Evolutionary conservation across 53 echinoderm and acorn worm species (phyloP), one percentile per base, ranked within the genome.

Genomic region (Paracentrotus lividus): DNA sequence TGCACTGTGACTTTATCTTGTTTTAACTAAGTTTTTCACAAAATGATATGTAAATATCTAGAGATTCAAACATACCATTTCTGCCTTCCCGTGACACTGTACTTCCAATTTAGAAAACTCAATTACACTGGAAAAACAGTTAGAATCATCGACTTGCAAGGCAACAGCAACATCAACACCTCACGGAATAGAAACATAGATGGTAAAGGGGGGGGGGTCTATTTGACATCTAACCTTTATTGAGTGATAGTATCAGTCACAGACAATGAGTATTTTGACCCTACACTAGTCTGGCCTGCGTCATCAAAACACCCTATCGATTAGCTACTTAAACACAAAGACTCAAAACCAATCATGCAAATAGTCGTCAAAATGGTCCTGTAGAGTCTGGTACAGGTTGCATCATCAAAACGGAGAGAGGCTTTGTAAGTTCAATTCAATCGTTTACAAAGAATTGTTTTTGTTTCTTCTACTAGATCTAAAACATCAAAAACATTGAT

Each of bases 261-360:
- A 81, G 47, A 47, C 81, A 81, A 44, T 81, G 12, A n/a, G 81
- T 14, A 45, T 77, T 42, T 77, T 38, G 77, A 42, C 77, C 77
- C 77, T 77, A 42, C 42, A 77, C 40, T 42, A 77, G 31, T 77
- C 77, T 21, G 1, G 12, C 77, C 42, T 81, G 47, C 81, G 33
- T 81, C 81, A 81, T 81, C 47, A 45, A 44, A 81, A 81, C 86
- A 86, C 56, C 34, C 55, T 15, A 89, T 89, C 57, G 89, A 89
- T 89, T 89, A 89, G 89, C 89, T 89, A 57, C 57, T 89, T 64
- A 89, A 61, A 89, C 40, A 89, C 16, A 59, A 55, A 89, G 86
- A 13, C 29, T 45, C 3, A 34, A 56, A 32, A 29, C 85, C 85
- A 85, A 85, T 85, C 85, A 85, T 26, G 34, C 49, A 85, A 49